phyloP scores from a whole-genome alignment of 2,888 invertebrate species.

The Hypselothyrea guttata region DNA sequence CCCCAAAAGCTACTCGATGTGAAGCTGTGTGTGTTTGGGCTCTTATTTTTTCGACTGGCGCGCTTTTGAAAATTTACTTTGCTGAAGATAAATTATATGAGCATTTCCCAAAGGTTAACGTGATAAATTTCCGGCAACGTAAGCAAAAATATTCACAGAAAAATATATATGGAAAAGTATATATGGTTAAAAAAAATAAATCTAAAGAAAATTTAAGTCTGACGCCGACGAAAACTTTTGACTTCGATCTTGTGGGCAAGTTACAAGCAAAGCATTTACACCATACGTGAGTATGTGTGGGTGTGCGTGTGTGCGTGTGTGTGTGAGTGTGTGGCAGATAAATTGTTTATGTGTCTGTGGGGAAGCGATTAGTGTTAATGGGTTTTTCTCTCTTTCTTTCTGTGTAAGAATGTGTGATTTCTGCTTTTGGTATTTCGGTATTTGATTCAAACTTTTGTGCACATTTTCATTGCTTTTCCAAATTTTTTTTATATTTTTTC shows the following conservation, averaged over 20 bases:
- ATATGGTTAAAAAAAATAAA: not conserved
- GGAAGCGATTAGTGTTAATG: constrained; percentile 80
- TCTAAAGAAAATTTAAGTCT: constrained; percentile 55
- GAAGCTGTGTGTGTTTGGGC: constrained; percentile 20
- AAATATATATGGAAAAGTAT: constrained; percentile 7
- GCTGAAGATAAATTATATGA: constrained; percentile 76
- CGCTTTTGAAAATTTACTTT: constrained; percentile 70
- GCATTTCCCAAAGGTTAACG: constrained; percentile 79
- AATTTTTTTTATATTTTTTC: constrained; percentile 16
- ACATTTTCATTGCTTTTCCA: constrained; percentile 59
- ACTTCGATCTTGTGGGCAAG: constrained; percentile 69
- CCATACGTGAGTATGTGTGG: constrained; percentile 12
- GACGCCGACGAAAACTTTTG: constrained; percentile 53
- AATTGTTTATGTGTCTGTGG: constrained; percentile 79
- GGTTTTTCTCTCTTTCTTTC: constrained; percentile 51
- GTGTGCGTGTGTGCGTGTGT: constrained; percentile 25
- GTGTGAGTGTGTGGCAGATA: constrained; percentile 63
- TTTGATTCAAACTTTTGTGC: constrained; percentile 66
- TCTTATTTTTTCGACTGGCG: constrained; percentile 24
- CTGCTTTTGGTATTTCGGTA: constrained; percentile 59
- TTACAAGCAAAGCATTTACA: constrained; percentile 42
- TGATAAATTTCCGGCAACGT: constrained; percentile 75
- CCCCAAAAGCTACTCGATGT: constrained; percentile 22
- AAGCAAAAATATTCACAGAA: constrained; percentile 66
- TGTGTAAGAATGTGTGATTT: constrained; percentile 70